phyloP scores from a whole-genome alignment of 2,113 vertebrate species.

The Aegotheles bennettii region DNA sequence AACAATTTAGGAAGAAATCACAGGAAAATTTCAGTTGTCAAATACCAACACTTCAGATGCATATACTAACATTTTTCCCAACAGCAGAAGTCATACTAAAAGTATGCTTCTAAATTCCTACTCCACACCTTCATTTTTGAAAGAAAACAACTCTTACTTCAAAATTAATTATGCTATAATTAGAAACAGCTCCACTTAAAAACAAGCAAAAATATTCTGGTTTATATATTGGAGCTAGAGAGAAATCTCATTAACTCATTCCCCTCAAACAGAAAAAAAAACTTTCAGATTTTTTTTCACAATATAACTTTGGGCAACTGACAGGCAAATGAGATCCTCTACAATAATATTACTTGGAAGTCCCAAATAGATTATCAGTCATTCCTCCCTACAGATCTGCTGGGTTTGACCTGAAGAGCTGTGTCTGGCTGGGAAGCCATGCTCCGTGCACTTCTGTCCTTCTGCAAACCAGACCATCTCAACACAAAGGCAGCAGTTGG shows the following conservation, averaged over 20 bases:
- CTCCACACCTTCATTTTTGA: background rate
- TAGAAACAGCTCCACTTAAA: background rate
- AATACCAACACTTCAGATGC: background rate
- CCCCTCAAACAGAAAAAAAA: background rate
- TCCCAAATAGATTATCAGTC: background rate
- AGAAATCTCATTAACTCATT: background rate
- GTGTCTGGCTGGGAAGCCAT: background rate
- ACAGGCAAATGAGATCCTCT: background rate
- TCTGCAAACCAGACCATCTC: rapidly evolving
- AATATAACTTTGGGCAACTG: background rate
- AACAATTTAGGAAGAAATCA: background rate
- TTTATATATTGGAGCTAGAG: background rate
- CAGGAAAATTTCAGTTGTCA: background rate
- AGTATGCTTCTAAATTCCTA: background rate
- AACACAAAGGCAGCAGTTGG: background rate
- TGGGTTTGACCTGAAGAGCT: background rate
- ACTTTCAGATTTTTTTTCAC: background rate
- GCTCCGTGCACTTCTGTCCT: rapidly evolving
- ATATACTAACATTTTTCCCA: background rate
- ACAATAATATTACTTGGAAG: background rate
- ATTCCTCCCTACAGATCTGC: background rate
- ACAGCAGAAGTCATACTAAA: background rate
- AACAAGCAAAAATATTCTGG: background rate
- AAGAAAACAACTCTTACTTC: background rate
- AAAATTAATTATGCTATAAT: background rate